A percentile compares a stretch with the other conserved stretches of the same genome.
phyloP scores from a whole-genome alignment of 1,140 invertebrate species.

The Patella vulgata region DNA sequence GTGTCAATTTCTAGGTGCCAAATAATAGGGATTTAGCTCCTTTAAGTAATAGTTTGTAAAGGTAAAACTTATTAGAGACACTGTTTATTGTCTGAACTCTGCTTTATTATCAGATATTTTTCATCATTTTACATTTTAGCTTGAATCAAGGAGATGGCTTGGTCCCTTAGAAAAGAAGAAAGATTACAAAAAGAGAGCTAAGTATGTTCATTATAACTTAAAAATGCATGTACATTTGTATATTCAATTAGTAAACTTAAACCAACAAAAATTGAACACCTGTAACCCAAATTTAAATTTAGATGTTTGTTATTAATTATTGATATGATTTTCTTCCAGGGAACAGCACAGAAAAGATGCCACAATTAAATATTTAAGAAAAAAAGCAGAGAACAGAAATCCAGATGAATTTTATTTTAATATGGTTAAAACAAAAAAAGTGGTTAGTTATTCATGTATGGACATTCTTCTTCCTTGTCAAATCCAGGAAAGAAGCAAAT shows the following conservation, averaged over 20 bases:
- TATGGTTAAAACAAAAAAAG: constrained; percentile 92
- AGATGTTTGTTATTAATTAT: no score
- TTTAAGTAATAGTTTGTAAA: no score
- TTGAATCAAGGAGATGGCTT: constrained; percentile 80
- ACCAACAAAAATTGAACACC: no score
- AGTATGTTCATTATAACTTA: constrained; percentile 69
- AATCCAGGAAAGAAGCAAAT: neutral
- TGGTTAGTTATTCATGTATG: constrained; percentile 63
- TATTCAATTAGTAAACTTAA: no score
- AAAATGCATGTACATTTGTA: no score
- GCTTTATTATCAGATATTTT: no score
- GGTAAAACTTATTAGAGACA: no score
- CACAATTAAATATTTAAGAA: constrained; percentile 83
- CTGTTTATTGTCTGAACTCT: no score
- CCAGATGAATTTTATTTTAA: constrained; percentile 99
- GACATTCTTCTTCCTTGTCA: neutral
- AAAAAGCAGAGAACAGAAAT: constrained; percentile 90
- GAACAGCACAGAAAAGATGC: constrained; percentile 86
- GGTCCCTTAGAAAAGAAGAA: constrained; percentile 96
- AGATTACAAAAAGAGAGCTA: constrained; percentile 88
- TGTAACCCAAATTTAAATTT: no score
- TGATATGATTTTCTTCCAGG: constrained; percentile 55
- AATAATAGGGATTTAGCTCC: no score
- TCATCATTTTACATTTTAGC: constrained; percentile 75
- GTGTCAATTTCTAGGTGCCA: no score